Base-by-base conservation (phyloP, 2,113 vertebrate genomes). In the Thryonomys swinderianus region DNA sequence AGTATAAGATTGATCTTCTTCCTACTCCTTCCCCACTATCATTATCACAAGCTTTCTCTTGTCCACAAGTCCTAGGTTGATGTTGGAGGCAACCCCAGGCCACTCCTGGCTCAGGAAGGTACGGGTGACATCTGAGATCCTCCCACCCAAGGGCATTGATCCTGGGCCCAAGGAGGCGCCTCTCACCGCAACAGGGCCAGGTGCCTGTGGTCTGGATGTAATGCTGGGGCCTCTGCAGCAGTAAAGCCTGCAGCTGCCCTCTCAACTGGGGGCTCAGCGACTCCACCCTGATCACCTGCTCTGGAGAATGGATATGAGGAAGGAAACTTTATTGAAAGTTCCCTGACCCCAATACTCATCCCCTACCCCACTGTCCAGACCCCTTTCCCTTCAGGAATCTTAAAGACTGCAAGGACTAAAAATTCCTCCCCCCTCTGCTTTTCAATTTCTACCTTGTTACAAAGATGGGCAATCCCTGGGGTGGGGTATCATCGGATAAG, bases 191-290 rank as follows among this genome's bases (percentile, higher is more conserved):
- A 78, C 98, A 98, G 37, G 90, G 89, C 78, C 90, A 67, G 61
- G 80, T 23, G 12, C 92, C 0, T 62, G 97, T 69, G 85, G 76
- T 96, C 79, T 95, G 97, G 27, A 96, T 95, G 53, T 98, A 97
- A 51, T 99, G 99, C 87, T 37, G 93, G 0, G 98, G 98, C 96
- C 95, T 98, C 93, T 96, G 93, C 86, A 99, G 96, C 96, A 99
- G 96, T 61, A 99, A 87, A 40, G 95, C 84, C 94, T 93, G 95
- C 86, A 99, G 97, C 80, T 90, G 97, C 55, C 97, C 96, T 95
- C 74, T 97, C 74, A 98, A 89, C 45, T 98, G 97, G 0, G 97
- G 98, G 85, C 91, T 97, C 95, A 98, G 85, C 0, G 27, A 91
- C 37, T 96, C 98, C 69, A 96, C 91, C 0, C 94, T 62, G 64